Base-by-base conservation (phyloP, 2,797 vertebrate species). In the Rhincodon typus region DNA sequence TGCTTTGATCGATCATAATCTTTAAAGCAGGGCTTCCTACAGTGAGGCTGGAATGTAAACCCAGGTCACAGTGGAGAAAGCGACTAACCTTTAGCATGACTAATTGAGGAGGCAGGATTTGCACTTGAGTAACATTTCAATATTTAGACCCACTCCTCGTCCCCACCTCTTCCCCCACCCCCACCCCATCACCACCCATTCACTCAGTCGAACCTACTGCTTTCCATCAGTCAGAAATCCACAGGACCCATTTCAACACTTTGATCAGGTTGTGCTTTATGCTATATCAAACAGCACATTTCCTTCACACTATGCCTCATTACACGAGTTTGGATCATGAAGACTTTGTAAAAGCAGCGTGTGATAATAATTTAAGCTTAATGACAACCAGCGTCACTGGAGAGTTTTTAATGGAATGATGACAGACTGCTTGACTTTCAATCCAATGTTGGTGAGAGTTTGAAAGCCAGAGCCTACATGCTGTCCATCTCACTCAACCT, bases 371-470 rank as follows among this genome's bases (percentile, higher is more conserved):
- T 1, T 67, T 34, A n/a, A 67, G n/a, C 19, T 42, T 67, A 67
- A 93, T 21, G 66, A 93, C 84, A 87, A 25, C 25, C 84, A 50
- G 84, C 90, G 34, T 93, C 90, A 93, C 17, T 42, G 17, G 19
- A n/a, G 7, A 67, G 19, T 0, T n/a, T 62, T 93, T 93, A 67
- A 67, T 93, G 90, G 90, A 67, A 93, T 19, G 62, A n/a, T 67
- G 90, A 93, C 90, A 93, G 90, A 93, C 57, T 38, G 90, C n/a
- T 93, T 93, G 62, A 93, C 90, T 93, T 42, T n/a, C 62, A 93
- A 15, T n/a, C 90, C 21, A 5, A n/a, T 38, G 57, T 67, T 53
- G 84, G 46, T 53, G 84, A 87, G 84, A 53, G 46, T 69, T 23
- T 93, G 57, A 93, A 93, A 8, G n/a, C 17, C 27, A 93, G 57